Base-by-base conservation (phyloP, 1,140 invertebrate genomes). In the Scylla paramamosain region DNA sequence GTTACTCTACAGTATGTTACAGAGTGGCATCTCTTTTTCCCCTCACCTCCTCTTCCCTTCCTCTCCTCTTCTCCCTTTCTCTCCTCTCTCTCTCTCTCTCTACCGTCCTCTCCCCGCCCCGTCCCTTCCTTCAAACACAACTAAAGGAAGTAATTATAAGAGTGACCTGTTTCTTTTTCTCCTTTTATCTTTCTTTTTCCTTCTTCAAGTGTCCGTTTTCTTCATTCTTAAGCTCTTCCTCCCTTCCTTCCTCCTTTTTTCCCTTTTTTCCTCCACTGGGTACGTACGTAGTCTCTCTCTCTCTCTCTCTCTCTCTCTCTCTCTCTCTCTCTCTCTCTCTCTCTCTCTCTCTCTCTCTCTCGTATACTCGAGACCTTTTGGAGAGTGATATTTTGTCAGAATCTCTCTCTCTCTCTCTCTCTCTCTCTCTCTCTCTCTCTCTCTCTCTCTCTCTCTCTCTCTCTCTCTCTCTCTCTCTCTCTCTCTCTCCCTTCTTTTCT, bases 391-490 rank as follows among this genome's bases (percentile, higher is more conserved):
- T 39, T 39, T 39, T 39, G 39, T 39, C 39, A 39, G 39, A 39
- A 39, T 39, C 39, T 39, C 39, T 39, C 39, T 46, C 86, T 29
- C 39, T 28, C 32, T 39, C 39, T 48, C 88, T 29, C 39, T 52
- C 39, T 48, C 32, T 52, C 39, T 52, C 28, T 39, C 88, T 46
- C 48, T 46, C 45, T 52, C 88, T 90, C 48, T 90, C 88, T 52
- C 45, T 52, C n/a, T 52, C 29, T 90, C 88, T 90, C 39, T 52
- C 48, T 48, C 45, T 48, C 88, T 52, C 88, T 90, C 48, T 90
- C 48, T 52, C 48, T 90, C 88, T 90, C 88, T 90, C 45, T 90
- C 45, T 48, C 88, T 48, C 88, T 46, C 45, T 25, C 88, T 52
- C 46, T 28, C 52, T 77, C 31, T 25, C 20, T 31, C 32, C 52